Evolutionary conservation across 2,113 vertebrate genomes (phyloP), one percentile per base, ranked within the genome.

Genomic region (Sclerurus mexicanus): DNA sequence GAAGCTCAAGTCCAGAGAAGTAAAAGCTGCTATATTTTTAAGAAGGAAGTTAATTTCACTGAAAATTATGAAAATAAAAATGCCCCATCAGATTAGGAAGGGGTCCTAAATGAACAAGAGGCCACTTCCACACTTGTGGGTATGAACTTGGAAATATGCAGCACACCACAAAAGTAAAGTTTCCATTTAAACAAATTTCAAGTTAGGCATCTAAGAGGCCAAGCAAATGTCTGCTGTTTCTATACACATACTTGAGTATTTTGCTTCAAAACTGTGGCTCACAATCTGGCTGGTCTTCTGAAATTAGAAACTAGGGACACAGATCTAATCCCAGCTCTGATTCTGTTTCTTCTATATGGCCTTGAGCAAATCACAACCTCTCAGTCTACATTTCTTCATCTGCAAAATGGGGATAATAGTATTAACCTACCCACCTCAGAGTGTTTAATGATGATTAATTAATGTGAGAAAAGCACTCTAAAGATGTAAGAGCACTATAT

Each of bases 401-500:
- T 96, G 96, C 95, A 95, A 96, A 97, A 96, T 93, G 93, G 96
- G 96, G 93, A 97, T 93, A 97, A 97, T 94, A 94, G 89, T 91
- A 97, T 94, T 97, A 96, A 96, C 87, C 92, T 94, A 96, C 95
- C 93, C 82, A 94, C 85, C 93, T 96, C 89, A 87, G 94, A 94
- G 90, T 93, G 94, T 96, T 95, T 94, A 95, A 95, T 96, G 96
- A 96, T 97, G 93, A 97, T 97, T 97, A 96, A 96, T 96, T 97
- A 95, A 97, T 96, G 96, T 90, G 92, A 97, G 95, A 96, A 95
- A 96, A 97, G 91, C 96, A 97, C 97, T 97, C 89, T 96, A 96
- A 97, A 97, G 92, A 97, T 92, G 85, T 96, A 97, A 96, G 96
- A 96, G 96, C 94, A 96, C 90, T 95, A 96, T 97, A 95, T 96